Evolutionary conservation across 1,140 invertebrate species (phyloP), one percentile per base, ranked within the genome.

Genomic region (Littorina saxatilis): DNA sequence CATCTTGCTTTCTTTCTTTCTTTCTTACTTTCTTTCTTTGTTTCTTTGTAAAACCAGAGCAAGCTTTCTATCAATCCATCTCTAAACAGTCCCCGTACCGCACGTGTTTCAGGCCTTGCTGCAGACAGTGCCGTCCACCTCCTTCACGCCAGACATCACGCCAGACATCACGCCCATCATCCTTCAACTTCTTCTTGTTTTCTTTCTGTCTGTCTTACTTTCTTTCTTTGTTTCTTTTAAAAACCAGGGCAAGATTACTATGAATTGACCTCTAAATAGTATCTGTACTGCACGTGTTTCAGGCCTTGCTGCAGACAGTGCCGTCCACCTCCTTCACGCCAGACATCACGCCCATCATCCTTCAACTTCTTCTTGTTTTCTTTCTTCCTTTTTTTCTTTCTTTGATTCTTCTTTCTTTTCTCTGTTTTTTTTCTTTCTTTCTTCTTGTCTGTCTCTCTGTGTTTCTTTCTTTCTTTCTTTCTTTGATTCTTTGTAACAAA

Each of bases 121-220:
- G 15, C 61, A 40, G 27, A 84, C 82, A 27, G 87, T 85, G 47
- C 87, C 88, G 1, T 92, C 91, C 32, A 91, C 87, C 76, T 92
- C 91, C 0, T 99, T 99, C 93, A 99, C 98, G 0, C 96, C 97
- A 0, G 98, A 99, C 92, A 98, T 99, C 85, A 99, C 98, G 0
- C 98, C 98, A 4, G 94, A 99, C 78, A 98, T 99, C 86, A 99
- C 98, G 0, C 98, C 98, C 5, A 94, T 99, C 78, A 98, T 99
- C 86, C 94, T 99, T 29, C 29, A 1, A 23, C n/a, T 39, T 29
- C 29, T 13, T 15, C 15, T 39, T 47, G 2, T 43, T 27, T 68
- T n/a, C 58, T 27, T 23, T 35, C 40, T 32, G 27, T 76, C 17
- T 47, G 15, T 15, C 7, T n/a, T 29, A 5, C 11, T 11, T 15